phyloP scores from a whole-genome alignment of 1,140 invertebrate species.

The Pogonomyrmex californicus region DNA sequence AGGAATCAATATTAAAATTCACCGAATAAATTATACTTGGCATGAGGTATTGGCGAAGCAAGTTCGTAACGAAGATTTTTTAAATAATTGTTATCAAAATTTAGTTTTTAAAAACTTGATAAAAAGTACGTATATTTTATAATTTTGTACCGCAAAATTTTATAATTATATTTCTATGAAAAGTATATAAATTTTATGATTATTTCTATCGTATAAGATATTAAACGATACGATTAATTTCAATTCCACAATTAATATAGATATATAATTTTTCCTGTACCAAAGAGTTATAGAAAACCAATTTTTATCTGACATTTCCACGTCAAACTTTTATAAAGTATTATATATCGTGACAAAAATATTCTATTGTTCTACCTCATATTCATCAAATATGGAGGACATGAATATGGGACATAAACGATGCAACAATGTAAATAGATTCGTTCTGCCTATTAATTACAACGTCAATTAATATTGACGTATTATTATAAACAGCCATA shows the following conservation, averaged over 20 bases:
- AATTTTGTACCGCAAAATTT: conserved; percentile 2
- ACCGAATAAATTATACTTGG: conserved; percentile 33
- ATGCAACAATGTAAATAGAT: conserved; percentile 29
- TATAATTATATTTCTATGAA: neutral
- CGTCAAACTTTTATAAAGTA: neutral
- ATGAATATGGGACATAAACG: conserved; percentile 12
- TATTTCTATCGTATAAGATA: neutral
- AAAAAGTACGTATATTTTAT: neutral
- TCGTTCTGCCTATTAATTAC: conserved; percentile 37
- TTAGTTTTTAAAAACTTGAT: neutral
- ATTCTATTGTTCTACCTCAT: conserved; percentile 1
- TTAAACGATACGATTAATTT: conserved; percentile 16
- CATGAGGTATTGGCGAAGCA: neutral
- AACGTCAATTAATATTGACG: conserved; percentile 44
- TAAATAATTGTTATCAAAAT: conserved; percentile 23
- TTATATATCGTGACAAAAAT: conserved; percentile 2
- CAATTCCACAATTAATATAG: neutral
- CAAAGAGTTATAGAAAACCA: neutral
- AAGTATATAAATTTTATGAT: neutral
- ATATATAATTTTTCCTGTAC: neutral
- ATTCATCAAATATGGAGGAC: neutral
- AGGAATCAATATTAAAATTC: conserved; percentile 52
- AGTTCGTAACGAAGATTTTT: neutral
- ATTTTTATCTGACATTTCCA: neutral
- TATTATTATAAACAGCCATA: conserved; percentile 41